Percentiles rank a stretch among this genome's conserved stretches.
These are phyloP conservation scores for Adrianichthys oophorus DNA, from an alignment of 2,797 vertebrate genomes.

Conservation along the genomic window DNA sequence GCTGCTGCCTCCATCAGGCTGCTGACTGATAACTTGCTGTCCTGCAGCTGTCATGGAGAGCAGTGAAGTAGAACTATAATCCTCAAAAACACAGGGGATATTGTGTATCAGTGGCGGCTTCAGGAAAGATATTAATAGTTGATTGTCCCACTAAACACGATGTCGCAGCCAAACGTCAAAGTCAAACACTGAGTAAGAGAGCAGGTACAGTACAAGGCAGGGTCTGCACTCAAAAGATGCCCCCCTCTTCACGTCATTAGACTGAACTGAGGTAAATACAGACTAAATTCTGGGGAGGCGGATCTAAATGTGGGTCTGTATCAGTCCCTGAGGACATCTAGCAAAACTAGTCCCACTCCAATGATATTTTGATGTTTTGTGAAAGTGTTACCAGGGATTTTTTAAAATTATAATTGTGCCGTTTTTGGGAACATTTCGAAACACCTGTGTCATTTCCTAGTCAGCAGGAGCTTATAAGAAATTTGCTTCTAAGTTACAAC, in stretches of 20 bases:
- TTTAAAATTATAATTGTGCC: too few species aligned
- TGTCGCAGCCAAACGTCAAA: conserved; percentile 42
- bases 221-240: neutral
- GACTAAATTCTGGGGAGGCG: conserved; percentile 13
- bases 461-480: too few species aligned
- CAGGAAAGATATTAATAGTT: conserved; percentile 67
- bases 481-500: too few species aligned
- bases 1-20: conserved; percentile 10
- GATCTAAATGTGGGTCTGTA: conserved; percentile 42
- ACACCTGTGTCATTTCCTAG: neutral
- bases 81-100: conserved; percentile 52
- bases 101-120: conserved; percentile 52
- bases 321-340: conserved; percentile 20
- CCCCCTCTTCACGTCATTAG: neutral
- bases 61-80: conserved; percentile 43
- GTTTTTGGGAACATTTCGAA: too few species aligned
- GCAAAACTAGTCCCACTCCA: too few species aligned
- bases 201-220: neutral
- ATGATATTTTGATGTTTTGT: too few species aligned
- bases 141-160: conserved; percentile 59
- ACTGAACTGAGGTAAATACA: neutral
- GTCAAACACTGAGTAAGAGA: conserved; percentile 7
- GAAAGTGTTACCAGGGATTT: too few species aligned
- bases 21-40: conserved; percentile 41
- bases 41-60: conserved; percentile 30